Percentiles rank a stretch among this genome's conserved stretches.
These are phyloP conservation scores for Hyles euphorbiae DNA, from an alignment of 1,140 invertebrate genomes.

Conservation along the genomic window DNA sequence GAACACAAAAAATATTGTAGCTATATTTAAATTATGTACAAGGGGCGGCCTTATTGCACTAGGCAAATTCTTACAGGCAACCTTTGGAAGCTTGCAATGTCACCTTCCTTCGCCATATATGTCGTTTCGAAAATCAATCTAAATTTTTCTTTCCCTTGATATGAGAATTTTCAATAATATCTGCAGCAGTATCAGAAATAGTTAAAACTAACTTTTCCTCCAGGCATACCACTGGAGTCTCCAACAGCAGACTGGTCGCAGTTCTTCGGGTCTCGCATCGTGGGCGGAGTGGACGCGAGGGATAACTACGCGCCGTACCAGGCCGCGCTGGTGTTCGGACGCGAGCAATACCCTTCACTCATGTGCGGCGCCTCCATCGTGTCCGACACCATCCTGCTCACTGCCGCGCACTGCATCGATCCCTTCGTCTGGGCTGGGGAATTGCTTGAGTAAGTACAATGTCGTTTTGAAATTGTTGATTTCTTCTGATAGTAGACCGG, in stretches of 20 bases:
- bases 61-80: background rate
- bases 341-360: background rate
- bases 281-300: conserved; percentile 17
- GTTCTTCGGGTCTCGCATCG: conserved; percentile 13
- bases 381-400: conserved; percentile 3
- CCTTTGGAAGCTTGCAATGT: too few relatives aligned
- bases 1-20: background rate
- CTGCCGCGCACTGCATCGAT: conserved; percentile 23
- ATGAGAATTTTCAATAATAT: too few relatives aligned
- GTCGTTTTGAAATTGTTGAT: background rate
- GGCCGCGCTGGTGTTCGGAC: conserved; percentile 15
- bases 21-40: conserved; percentile 5
- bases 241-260: background rate
- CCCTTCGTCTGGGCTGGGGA: conserved; percentile 1
- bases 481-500: too few relatives aligned
- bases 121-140: too few relatives aligned
- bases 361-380: conserved; percentile 19
- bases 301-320: conserved; percentile 14
- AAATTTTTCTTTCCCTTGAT: too few relatives aligned
- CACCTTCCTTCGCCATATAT: too few relatives aligned
- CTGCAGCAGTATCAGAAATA: too few relatives aligned
- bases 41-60: background rate
- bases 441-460: background rate
- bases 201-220: background rate
- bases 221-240: conserved; percentile 8